phyloP scores from a whole-genome alignment of 2,888 invertebrate genomes.

The Crioceris asparagi region DNA sequence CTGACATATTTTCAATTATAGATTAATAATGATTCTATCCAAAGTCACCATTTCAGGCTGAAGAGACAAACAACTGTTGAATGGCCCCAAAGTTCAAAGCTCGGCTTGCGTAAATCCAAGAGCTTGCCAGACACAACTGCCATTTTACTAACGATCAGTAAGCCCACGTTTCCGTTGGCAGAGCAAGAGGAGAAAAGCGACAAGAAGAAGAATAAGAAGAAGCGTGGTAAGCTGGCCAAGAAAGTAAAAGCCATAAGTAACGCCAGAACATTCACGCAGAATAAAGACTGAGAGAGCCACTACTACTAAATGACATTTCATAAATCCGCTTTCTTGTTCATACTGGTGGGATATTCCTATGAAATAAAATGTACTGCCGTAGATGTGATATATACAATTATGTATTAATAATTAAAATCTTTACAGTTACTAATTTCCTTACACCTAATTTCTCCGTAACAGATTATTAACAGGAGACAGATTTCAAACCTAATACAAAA shows the following conservation, averaged over 20 bases:
- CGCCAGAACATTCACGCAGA: slow-evolving; percentile 16
- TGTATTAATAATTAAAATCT: no score
- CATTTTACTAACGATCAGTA: slow-evolving; percentile 12
- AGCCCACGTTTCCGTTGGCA: slow-evolving; percentile 14
- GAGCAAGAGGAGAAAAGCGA: slow-evolving; percentile 16
- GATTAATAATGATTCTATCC: not conserved
- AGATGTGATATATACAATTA: slow-evolving; percentile 19
- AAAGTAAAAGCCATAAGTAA: slow-evolving; percentile 28
- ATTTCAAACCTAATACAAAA: no score
- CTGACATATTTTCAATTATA: slow-evolving; percentile 1
- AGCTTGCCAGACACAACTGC: slow-evolving; percentile 28
- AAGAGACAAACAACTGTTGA: slow-evolving; percentile 26
- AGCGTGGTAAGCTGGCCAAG: slow-evolving; percentile 28
- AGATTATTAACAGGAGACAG: no score
- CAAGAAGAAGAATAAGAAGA: slow-evolving; percentile 30
- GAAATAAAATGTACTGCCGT: slow-evolving; percentile 22
- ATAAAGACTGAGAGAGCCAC: no score
- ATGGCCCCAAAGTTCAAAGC: slow-evolving; percentile 6
- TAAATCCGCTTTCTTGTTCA: no score
- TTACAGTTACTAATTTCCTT: no score
- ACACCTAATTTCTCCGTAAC: no score
- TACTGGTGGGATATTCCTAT: not conserved
- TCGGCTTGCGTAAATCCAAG: slow-evolving; percentile 27
- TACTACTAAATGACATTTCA: no score
- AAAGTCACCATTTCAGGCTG: slow-evolving; percentile 19